Evolutionary conservation across 92 coral and sea anemone species (phyloP), one percentile per base, ranked within the genome.

Genomic region (Zoanthus gigantus): DNA sequence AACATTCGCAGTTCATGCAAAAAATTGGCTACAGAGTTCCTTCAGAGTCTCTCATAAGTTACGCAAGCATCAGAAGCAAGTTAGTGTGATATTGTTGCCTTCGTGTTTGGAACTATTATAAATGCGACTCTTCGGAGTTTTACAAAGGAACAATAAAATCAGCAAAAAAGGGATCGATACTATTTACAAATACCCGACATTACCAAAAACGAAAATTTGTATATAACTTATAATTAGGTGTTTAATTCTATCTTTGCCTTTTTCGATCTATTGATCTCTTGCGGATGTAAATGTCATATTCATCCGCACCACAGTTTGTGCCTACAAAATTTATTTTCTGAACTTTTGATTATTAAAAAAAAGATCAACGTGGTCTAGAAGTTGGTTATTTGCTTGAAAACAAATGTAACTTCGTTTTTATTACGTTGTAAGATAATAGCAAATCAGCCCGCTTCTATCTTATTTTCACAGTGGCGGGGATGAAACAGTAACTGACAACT

Each of bases 121-220:
- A 9, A 53, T 61, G 69, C 69, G 69, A 61, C 69, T 61, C 29
- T 61, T 12, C 69, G 69, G 69, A 61, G 69, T 61, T 61, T 61
- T 61, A 61, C n/a, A 61, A 61, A 61, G 69, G 17, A 61, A 61
- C 69, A 61, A 61, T 61, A 61, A 61, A 61, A 61, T 61, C 69
- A 61, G 69, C 12, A 37, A 1, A 37, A 37, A 61, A 6, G 69
- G n/a, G 69, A 61, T 61, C 31, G 69, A 61, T 61, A 61, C 69
- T 61, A 61, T 61, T 61, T 4, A 61, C 69, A 15, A n/a, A 61
- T 61, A 61, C 69, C 69, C n/a, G 69, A 61, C n/a, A 61, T 15
- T 61, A 18, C 69, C 69, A 61, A 61, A 61, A 61, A 61, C 69
- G 5, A 61, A 61, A n/a, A 61, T 10, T 12, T 53, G 15, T 53